Base-by-base conservation (phyloP, 2,113 vertebrate genomes). In the Antechinus flavipes region DNA sequence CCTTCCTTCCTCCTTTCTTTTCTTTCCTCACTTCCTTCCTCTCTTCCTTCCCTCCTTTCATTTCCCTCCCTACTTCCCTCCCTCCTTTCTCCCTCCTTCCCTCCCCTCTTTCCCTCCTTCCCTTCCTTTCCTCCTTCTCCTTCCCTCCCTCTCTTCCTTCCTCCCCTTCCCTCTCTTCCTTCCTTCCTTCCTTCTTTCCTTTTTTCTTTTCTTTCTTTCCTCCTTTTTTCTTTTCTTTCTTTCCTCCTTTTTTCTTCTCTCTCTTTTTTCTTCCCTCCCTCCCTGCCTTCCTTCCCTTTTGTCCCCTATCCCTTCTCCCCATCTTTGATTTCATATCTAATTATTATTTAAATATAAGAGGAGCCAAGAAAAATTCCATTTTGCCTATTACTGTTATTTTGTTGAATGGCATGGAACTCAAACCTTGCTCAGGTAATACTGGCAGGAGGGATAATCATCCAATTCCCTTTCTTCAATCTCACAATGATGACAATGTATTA, bases 401-500 rank as follows among this genome's bases (percentile, higher is more conserved):
- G 61, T 30, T 90, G 47, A 53, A 26, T 8, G 0, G 1, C 56
- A 22, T 84, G 84, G 8, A 55, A 56, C n/a, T 30, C 89, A 93
- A 68, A 93, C 27, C 52, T 56, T 55, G 55, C 56, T 94, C 27
- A 50, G 26, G 19, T 54, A n/a, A 56, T 25, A 90, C 14, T 35
- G 94, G 95, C 53, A 92, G 90, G 92, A 91, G 4, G 25, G 5
- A 1, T 6, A 90, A 9, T 12, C 89, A 8, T 42, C 84, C 49
- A 42, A 54, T 89, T 96, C 8, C 42, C 22, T 90, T 92, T 91
- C 11, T 94, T 52, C 94, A 94, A 54, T 61, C 11, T 35, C 47
- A 91, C 3, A 11, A 92, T 92, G 94, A 90, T 27, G 10, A 95
- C 89, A 89, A 53, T 84, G 52, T 54, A 26, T 91, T 68, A 95